A percentile compares a stretch with the other conserved stretches of the same genome.
phyloP scores from a whole-genome alignment of 2,113 vertebrate species.

The Onychostoma macrolepis region DNA sequence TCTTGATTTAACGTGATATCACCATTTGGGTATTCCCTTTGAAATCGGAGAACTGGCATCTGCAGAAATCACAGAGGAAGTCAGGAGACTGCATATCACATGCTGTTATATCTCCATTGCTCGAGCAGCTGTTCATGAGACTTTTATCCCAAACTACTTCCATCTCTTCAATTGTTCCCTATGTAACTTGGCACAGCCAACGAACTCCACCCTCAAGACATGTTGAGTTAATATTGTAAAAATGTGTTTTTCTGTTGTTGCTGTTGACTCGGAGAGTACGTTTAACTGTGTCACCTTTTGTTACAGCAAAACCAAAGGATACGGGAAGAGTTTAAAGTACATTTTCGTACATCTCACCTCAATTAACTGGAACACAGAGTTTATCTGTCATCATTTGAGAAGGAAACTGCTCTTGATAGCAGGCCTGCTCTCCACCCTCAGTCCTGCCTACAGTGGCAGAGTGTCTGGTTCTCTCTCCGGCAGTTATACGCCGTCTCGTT shows the following conservation, averaged over 20 bases:
- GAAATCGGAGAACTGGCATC: slow-evolving; percentile 73
- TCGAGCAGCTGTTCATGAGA: slow-evolving; percentile 63
- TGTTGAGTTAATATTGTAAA: slow-evolving; percentile 46
- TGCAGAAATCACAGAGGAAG: slow-evolving; percentile 77
- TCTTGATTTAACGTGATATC: slow-evolving; percentile 78
- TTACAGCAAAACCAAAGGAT: not conserved
- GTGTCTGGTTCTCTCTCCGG: slow-evolving; percentile 72
- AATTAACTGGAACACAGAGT: slow-evolving; percentile 18
- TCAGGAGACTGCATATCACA: slow-evolving; percentile 69
- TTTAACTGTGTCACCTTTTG: not conserved
- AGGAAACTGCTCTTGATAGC: slow-evolving; percentile 7
- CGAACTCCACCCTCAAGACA: slow-evolving; percentile 44
- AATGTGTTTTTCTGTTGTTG: slow-evolving; percentile 22
- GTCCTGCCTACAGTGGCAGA: slow-evolving; percentile 38
- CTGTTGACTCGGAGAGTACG: not conserved
- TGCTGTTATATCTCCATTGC: slow-evolving; percentile 70
- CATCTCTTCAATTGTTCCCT: slow-evolving; percentile 61
- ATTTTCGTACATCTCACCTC: not conserved
- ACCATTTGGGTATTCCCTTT: slow-evolving; percentile 78
- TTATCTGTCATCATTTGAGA: slow-evolving; percentile 10
- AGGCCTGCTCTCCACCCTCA: not conserved
- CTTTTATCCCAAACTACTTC: slow-evolving; percentile 64
- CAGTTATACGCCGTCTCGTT: slow-evolving; percentile 79
- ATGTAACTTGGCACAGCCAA: slow-evolving; percentile 42
- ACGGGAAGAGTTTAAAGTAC: not conserved